Evolutionary conservation across 2,888 invertebrate genomes (phyloP).

Genomic region (Actias luna): DNA sequence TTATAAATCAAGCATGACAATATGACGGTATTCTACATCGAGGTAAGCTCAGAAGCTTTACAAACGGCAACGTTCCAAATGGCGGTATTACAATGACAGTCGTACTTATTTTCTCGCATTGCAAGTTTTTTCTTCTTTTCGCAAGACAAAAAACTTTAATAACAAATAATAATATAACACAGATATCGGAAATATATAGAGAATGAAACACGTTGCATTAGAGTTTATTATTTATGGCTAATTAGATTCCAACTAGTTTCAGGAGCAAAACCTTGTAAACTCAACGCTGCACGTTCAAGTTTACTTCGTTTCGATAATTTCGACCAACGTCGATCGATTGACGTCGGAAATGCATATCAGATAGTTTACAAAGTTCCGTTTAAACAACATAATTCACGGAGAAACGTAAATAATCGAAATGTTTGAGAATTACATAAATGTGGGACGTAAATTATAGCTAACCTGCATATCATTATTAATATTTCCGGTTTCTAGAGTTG

Average conservation of each 20-base stretch:
- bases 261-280: not conserved
- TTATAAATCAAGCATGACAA: too few species aligned
- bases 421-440: conserved; percentile 3
- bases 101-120: too few species aligned
- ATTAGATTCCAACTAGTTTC: not conserved
- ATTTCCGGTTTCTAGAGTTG: not conserved
- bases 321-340: conserved; percentile 1
- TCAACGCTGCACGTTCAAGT: not conserved
- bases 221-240: not conserved
- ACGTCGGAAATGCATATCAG: conserved; percentile 6
- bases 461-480: conserved; percentile 1
- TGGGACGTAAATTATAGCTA: conserved; percentile 8
- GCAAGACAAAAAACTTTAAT: not conserved
- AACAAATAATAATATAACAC: not conserved
- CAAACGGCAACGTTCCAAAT: too few species aligned
- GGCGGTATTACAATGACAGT: too few species aligned
- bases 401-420: conserved; percentile 1
- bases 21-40: too few species aligned
- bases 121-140: not conserved
- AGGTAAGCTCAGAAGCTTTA: too few species aligned
- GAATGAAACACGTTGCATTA: not conserved
- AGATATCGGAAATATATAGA: not conserved
- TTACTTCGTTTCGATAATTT: not conserved
- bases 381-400: not conserved
- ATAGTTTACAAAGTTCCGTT: conserved; percentile 7